These are phyloP conservation scores for Erebia epiphron DNA, from an alignment of 2,888 invertebrate species.

Conservation along the genomic window DNA sequence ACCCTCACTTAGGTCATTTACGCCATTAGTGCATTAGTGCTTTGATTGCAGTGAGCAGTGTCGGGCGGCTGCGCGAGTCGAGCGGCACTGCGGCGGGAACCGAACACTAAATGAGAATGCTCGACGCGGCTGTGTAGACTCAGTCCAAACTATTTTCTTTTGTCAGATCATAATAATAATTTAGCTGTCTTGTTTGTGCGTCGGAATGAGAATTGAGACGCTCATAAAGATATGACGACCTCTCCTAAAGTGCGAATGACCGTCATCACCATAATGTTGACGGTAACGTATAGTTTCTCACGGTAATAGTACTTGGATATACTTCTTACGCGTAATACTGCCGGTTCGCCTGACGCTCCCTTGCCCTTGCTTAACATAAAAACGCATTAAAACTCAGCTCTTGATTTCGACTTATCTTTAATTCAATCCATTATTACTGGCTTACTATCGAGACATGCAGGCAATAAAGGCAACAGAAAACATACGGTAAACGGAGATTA, in stretches of 20 bases:
- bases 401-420: not conserved
- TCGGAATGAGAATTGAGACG: not conserved
- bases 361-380: not conserved
- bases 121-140: too few relatives aligned
- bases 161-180: not conserved
- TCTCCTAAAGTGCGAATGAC: not conserved
- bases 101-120: too few relatives aligned
- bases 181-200: not conserved
- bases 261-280: not conserved
- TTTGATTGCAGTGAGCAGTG: too few relatives aligned
- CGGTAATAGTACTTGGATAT: not conserved
- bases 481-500: too few relatives aligned
- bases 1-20: too few relatives aligned
- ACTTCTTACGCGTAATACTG: too few relatives aligned
- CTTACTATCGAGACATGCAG: not conserved
- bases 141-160: not conserved
- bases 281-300: not conserved
- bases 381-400: slow-evolving; percentile 7
- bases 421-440: not conserved
- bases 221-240: not conserved
- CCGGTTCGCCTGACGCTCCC: too few relatives aligned
- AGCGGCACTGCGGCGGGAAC: too few relatives aligned
- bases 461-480: too few relatives aligned
- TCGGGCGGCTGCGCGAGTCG: too few relatives aligned
- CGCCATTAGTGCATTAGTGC: too few relatives aligned